Conservation (phyloP, 1,140 invertebrate species). For the Neodiprion virginianus region DNA sequence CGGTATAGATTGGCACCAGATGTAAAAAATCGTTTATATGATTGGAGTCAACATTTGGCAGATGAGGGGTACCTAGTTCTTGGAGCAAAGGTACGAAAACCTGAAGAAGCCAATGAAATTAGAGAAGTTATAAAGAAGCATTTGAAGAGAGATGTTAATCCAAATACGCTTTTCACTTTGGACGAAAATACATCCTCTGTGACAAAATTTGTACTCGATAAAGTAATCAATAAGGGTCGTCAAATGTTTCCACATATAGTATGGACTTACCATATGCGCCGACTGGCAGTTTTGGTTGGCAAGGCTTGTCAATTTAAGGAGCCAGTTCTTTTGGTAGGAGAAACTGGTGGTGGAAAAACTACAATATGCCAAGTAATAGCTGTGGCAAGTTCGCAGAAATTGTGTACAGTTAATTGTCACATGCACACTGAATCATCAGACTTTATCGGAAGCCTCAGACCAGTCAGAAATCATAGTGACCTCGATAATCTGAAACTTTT, state of each 20-base stretch:
- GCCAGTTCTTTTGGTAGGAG: constrained; percentile 94
- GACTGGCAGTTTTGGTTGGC: constrained; percentile 89
- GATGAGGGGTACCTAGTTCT: constrained; percentile 97
- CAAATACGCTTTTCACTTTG: constrained; percentile 80
- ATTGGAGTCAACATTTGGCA: constrained; percentile 97
- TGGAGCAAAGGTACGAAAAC: constrained; percentile 89
- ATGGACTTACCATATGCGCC: constrained; percentile 91
- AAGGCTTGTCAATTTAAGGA: constrained; percentile 93
- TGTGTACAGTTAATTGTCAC: constrained; percentile 94
- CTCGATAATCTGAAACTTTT: constrained; percentile 76
- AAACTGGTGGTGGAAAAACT: constrained; percentile 99
- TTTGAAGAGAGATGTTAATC: constrained; percentile 80
- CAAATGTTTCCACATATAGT: constrained; percentile 82
- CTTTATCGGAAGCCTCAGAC: constrained; percentile 94
- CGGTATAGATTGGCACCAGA: constrained; percentile 81
- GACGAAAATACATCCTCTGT: constrained; percentile 78
- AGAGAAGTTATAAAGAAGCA: constrained; percentile 83
- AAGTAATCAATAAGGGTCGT: constrained; percentile 65
- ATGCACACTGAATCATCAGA: constrained; percentile 98
- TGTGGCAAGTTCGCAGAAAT: constrained; percentile 67
- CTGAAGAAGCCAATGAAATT: constrained; percentile 81
- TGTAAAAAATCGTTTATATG: constrained; percentile 73
- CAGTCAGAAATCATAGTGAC: constrained; percentile 74
- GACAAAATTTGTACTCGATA: constrained; percentile 75
- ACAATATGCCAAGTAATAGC: constrained; percentile 93